Percentiles rank a stretch among this genome's conserved stretches.
phyloP scores from a whole-genome alignment of 2,113 vertebrate species.

The Cinclus mexicanus region DNA sequence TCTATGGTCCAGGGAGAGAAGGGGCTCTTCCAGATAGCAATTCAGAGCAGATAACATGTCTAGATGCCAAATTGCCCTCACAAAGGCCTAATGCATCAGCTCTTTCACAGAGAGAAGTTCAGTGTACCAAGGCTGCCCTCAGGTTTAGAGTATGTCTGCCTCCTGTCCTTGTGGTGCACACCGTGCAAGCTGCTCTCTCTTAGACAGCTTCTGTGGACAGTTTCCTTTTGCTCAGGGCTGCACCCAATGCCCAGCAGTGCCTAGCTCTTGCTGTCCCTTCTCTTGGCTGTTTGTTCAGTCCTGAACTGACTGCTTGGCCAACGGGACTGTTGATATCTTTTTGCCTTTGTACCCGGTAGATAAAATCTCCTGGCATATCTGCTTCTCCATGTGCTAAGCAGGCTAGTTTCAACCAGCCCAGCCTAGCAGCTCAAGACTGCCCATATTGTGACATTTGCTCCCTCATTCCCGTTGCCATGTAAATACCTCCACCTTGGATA shows the following conservation, averaged over 20 bases:
- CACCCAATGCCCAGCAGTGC: not conserved
- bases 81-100: not conserved
- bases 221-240: not conserved
- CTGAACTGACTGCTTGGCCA: not conserved
- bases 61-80: not conserved
- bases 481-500: not conserved
- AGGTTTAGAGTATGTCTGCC: not conserved
- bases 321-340: not conserved
- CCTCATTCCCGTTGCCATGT: not conserved
- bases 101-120: not conserved
- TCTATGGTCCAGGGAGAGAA: not conserved
- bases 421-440: not conserved
- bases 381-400: not conserved
- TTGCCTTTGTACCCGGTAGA: not conserved
- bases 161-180: not conserved
- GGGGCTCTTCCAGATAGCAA: fast-evolving
- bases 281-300: not conserved
- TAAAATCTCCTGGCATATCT: not conserved
- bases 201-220: not conserved
- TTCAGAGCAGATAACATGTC: not conserved
- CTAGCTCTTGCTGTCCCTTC: not conserved
- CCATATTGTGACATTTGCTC: not conserved
- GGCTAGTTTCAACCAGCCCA: not conserved
- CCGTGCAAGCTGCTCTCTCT: not conserved
- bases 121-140: not conserved